A percentile compares a stretch with the other conserved stretches of the same genome.
phyloP scores from a whole-genome alignment of 2,888 invertebrate genomes.

The Lasiommata megera region DNA sequence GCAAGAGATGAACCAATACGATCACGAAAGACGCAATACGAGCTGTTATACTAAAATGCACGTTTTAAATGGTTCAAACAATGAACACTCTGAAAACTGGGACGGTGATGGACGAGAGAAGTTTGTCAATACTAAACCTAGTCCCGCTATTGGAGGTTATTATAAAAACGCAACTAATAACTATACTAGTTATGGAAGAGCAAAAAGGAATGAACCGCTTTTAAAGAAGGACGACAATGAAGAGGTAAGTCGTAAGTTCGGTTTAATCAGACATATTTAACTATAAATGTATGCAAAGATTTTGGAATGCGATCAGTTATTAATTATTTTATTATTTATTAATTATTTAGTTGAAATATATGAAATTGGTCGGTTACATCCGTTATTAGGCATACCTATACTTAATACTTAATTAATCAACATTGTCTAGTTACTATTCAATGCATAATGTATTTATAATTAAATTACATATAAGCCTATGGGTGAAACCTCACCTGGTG shows the following conservation, averaged over 20 bases:
- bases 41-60: slow-evolving; percentile 46
- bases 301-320: no score
- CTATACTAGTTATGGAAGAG: slow-evolving; percentile 32
- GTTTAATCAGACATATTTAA: no score
- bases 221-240: slow-evolving; percentile 51
- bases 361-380: no score
- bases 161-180: background rate
- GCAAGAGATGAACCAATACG: slow-evolving; percentile 48
- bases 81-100: slow-evolving; percentile 49
- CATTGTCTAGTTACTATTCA: no score
- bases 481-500: no score
- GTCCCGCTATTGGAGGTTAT: slow-evolving; percentile 33
- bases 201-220: slow-evolving; percentile 54
- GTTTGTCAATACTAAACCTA: slow-evolving; percentile 43
- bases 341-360: no score
- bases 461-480: no score
- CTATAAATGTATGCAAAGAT: no score
- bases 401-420: no score
- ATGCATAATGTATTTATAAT: no score
- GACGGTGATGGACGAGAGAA: slow-evolving; percentile 46
- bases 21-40: slow-evolving; percentile 53
- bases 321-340: no score
- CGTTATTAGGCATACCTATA: no score
- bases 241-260: slow-evolving; percentile 57
- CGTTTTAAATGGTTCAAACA: slow-evolving; percentile 54